Evolutionary conservation across 2,113 vertebrate genomes (phyloP).

Genomic region (Ginglymostoma cirratum): DNA sequence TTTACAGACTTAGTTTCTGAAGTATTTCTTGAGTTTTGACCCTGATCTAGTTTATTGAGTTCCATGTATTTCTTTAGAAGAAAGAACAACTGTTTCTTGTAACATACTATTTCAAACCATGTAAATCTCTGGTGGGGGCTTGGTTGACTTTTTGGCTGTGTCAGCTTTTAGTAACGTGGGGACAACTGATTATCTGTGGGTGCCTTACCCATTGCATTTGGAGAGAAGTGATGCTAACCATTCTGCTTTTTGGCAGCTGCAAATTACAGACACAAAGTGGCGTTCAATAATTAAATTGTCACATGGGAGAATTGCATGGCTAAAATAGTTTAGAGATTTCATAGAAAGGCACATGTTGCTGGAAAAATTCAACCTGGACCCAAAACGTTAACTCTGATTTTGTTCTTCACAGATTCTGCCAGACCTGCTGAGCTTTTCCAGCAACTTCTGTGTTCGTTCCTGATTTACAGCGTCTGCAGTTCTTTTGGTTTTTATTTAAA

Average conservation of each 20-base stretch:
- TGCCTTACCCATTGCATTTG: background rate
- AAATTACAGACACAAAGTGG: background rate
- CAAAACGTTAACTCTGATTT: too few species aligned
- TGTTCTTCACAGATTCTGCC: too few species aligned
- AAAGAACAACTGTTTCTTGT: background rate
- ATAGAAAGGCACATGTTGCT: background rate
- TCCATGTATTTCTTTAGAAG: background rate
- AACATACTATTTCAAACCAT: background rate
- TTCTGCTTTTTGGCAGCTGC: background rate
- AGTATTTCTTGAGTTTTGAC: background rate
- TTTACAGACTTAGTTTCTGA: background rate
- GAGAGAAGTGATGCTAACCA: background rate
- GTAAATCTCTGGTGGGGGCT: background rate
- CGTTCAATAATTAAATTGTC: background rate
- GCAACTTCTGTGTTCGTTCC: too few species aligned
- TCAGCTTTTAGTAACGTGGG: background rate
- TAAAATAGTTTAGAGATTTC: background rate
- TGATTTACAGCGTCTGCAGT: too few species aligned
- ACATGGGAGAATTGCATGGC: background rate
- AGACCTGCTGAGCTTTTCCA: too few species aligned
- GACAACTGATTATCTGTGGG: background rate
- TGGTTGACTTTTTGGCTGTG: background rate
- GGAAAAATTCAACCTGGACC: too few species aligned
- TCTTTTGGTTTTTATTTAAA: background rate
- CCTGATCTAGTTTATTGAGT: background rate